These are phyloP conservation scores for Thymelicus lineola DNA, from an alignment of 2,888 invertebrate genomes.

Conservation along the genomic window DNA sequence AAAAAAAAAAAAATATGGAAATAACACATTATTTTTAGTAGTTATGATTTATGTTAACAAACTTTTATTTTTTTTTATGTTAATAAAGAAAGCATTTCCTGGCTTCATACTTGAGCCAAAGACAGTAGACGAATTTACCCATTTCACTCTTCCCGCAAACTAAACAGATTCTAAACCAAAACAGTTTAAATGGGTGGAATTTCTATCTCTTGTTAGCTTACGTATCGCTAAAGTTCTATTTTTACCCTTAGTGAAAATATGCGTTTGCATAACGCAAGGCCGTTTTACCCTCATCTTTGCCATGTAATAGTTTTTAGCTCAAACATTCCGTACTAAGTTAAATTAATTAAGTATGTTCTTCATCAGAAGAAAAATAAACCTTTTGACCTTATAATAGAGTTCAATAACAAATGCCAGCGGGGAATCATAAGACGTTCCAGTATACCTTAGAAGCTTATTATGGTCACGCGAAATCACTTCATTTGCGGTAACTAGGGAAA, in stretches of 20 bases:
- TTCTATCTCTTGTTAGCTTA: too few relatives aligned
- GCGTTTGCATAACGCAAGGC: conserved; percentile 4
- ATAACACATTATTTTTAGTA: too few relatives aligned
- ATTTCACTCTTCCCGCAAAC: too few relatives aligned
- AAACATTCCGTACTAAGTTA: conserved; percentile 6
- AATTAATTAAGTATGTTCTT: conserved; percentile 3
- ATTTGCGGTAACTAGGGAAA: conserved; percentile 52
- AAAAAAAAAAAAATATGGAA: too few relatives aligned
- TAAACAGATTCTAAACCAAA: too few relatives aligned
- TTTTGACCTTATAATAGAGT: neutral
- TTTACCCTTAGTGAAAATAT: neutral
- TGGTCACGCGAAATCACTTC: conserved; percentile 65
- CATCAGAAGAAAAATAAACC: neutral
- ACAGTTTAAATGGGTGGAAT: too few relatives aligned
- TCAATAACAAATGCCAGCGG: neutral
- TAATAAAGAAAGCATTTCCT: too few relatives aligned
- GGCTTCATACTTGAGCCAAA: too few relatives aligned
- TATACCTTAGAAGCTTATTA: conserved; percentile 42
- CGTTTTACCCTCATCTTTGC: conserved; percentile 6
- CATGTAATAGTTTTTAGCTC: conserved; percentile 21
- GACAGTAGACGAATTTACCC: too few relatives aligned
- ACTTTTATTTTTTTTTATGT: too few relatives aligned
- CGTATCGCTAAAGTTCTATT: too few relatives aligned
- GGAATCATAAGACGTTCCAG: conserved; percentile 11
- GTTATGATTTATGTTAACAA: too few relatives aligned